phyloP scores from a whole-genome alignment of 1,140 invertebrate genomes.

The Amyelois transitella region DNA sequence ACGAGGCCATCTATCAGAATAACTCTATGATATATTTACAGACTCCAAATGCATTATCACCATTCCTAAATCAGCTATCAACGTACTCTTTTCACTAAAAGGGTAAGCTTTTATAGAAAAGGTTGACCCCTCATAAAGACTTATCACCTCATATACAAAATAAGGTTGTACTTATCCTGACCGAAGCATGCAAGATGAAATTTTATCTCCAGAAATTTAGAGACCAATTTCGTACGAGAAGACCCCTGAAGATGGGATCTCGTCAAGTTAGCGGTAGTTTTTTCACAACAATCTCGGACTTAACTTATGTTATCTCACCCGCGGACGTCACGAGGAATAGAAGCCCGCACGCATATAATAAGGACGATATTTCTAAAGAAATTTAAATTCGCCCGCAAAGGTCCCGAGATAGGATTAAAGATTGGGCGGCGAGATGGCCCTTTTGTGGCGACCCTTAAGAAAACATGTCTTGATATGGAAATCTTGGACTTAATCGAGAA shows the following conservation, averaged over 20 bases:
- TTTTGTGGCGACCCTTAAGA: constrained; percentile 72
- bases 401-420: constrained; percentile 74
- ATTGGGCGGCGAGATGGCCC: constrained; percentile 70
- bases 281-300: constrained; percentile 74
- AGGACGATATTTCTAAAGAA: constrained; percentile 74
- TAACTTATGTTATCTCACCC: constrained; percentile 72
- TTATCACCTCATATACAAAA: constrained; percentile 74
- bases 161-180: constrained; percentile 68
- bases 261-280: constrained; percentile 67
- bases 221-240: constrained; percentile 44
- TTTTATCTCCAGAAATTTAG: constrained; percentile 33
- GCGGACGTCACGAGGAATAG: constrained; percentile 70
- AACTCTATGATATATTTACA: constrained; percentile 74
- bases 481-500: constrained; percentile 64
- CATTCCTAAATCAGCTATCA: constrained; percentile 73
- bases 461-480: constrained; percentile 73
- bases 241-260: constrained; percentile 43
- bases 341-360: constrained; percentile 73
- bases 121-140: constrained; percentile 75
- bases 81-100: constrained; percentile 74
- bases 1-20: constrained; percentile 60
- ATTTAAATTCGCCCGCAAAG: constrained; percentile 74
- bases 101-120: constrained; percentile 71
- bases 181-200: constrained; percentile 28
- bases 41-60: constrained; percentile 69